Percentiles rank a stretch among this genome's conserved stretches.
phyloP scores from a whole-genome alignment of 2,113 vertebrate species.

The Rafetus swinhoei region DNA sequence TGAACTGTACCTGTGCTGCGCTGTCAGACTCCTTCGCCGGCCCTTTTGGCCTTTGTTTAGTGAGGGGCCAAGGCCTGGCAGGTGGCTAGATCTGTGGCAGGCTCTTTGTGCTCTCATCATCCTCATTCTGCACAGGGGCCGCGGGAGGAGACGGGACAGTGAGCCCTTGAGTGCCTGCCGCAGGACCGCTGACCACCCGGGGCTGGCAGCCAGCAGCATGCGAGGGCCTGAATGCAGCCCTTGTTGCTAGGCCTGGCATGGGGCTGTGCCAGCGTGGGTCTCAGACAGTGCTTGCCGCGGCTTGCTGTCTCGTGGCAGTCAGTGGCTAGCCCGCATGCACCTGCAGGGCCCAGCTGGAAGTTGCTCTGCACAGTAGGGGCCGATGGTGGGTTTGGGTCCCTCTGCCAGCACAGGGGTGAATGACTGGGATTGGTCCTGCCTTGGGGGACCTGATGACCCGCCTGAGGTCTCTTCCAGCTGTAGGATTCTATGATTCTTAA shows the following conservation, averaged over 20 bases:
- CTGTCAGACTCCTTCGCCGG: background rate
- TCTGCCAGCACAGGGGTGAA: background rate
- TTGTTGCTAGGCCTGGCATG: background rate
- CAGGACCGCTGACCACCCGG: rapidly evolving
- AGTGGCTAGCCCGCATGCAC: background rate
- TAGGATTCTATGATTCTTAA: background rate
- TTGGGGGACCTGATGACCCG: too few relatives aligned
- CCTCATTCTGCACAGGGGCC: rapidly evolving
- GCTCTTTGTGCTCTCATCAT: background rate
- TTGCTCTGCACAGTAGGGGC: background rate
- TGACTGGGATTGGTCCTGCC: too few relatives aligned
- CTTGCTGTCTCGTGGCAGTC: background rate
- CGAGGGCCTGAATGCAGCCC: rapidly evolving
- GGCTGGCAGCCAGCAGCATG: rapidly evolving
- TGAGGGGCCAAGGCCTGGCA: background rate
- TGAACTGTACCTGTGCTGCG: background rate
- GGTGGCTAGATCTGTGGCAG: background rate
- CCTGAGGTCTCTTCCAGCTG: background rate
- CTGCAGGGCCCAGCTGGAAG: slow-evolving; percentile 20
- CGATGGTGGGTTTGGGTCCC: background rate
- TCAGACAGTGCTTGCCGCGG: background rate
- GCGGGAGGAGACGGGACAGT: background rate
- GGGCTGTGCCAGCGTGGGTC: background rate
- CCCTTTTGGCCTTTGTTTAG: background rate
- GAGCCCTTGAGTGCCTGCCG: background rate